Percentiles rank a stretch among this genome's conserved stretches.
Evolutionary conservation across 2,113 vertebrate species (phyloP).

Genomic region (Microtus richardsoni): DNA sequence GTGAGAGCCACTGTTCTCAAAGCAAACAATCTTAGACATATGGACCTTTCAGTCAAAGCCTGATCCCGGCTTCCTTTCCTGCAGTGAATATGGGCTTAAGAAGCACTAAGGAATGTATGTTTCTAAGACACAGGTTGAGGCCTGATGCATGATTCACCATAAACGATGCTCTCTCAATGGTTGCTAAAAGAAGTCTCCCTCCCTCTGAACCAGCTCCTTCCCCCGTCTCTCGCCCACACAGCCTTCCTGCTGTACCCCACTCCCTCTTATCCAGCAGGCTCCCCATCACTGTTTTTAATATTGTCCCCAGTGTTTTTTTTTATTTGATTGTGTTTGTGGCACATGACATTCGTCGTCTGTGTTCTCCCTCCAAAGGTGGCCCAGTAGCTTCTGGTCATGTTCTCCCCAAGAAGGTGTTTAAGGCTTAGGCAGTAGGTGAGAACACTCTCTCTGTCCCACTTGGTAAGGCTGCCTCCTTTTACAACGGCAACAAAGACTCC

Average conservation of each 20-base stretch:
- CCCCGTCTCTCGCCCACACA: not conserved
- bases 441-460: not conserved
- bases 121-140: not conserved
- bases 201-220: not conserved
- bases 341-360: not conserved
- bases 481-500: not conserved
- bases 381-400: not conserved
- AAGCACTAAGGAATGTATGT: not conserved
- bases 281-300: conserved; percentile 30
- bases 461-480: not conserved
- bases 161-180: not conserved
- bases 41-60: not conserved
- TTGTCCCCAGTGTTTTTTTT: conserved; percentile 45
- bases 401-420: not conserved
- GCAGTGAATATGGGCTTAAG: not conserved
- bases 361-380: not conserved
- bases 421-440: not conserved
- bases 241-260: not conserved
- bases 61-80: not conserved
- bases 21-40: not conserved
- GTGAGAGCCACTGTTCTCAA: not conserved
- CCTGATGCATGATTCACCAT: not conserved
- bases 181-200: not conserved
- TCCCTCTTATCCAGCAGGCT: not conserved
- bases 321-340: conserved; percentile 37